phyloP scores from a whole-genome alignment of 2,888 invertebrate genomes.

The Crossocerus cetratus region DNA sequence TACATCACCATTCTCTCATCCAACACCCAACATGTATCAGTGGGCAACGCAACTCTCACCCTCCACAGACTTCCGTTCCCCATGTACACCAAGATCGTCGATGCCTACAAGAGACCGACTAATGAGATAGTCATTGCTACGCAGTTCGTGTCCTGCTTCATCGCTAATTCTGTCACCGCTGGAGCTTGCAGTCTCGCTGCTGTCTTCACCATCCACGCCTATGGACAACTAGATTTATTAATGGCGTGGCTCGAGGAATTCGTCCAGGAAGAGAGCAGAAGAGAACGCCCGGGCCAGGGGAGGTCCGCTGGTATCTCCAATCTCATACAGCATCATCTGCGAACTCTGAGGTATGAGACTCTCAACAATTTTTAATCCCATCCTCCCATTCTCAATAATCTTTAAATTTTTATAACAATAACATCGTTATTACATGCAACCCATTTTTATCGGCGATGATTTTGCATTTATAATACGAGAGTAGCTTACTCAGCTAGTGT shows the following conservation, averaged over 20 bases:
- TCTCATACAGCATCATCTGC: slow-evolving; percentile 11
- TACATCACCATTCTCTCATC: slow-evolving; percentile 14
- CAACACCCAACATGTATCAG: not conserved
- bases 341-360: slow-evolving; percentile 32
- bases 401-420: too few relatives aligned
- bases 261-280: slow-evolving; percentile 12
- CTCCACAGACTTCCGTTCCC: slow-evolving; percentile 43
- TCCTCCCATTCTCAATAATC: too few relatives aligned
- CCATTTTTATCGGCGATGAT: too few relatives aligned
- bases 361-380: too few relatives aligned
- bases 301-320: not conserved
- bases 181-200: slow-evolving; percentile 48
- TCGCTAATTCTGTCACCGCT: slow-evolving; percentile 41
- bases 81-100: slow-evolving; percentile 38
- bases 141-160: slow-evolving; percentile 46
- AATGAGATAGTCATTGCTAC: slow-evolving; percentile 50
- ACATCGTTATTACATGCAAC: too few relatives aligned
- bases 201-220: slow-evolving; percentile 56
- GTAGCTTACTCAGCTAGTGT: too few relatives aligned
- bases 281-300: too few relatives aligned
- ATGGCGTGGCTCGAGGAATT: slow-evolving; percentile 39
- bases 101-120: slow-evolving; percentile 40
- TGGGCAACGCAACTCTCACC: slow-evolving; percentile 42
- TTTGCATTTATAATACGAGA: too few relatives aligned
- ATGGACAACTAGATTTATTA: slow-evolving; percentile 56